Percentiles rank a stretch among this genome's conserved stretches.
phyloP scores from a whole-genome alignment of 1,140 invertebrate species.

The Ladona fulva region DNA sequence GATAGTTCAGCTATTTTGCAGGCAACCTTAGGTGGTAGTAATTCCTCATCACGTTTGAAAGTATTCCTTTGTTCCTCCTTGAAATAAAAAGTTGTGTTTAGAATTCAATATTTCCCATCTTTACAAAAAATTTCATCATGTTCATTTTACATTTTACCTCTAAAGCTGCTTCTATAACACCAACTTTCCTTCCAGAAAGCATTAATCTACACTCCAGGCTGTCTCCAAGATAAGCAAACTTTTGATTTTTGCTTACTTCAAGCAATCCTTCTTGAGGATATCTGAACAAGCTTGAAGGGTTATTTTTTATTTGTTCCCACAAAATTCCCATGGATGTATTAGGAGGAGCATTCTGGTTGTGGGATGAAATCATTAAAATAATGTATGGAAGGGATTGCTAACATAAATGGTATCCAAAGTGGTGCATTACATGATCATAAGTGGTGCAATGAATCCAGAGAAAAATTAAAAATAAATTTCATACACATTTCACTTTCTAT shows the following conservation, averaged over 20 bases:
- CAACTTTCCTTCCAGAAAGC: background rate
- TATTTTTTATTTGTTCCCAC: background rate
- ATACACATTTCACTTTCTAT: no score
- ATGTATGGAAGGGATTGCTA: no score
- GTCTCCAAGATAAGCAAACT: background rate
- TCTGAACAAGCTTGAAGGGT: background rate
- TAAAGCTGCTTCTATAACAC: background rate
- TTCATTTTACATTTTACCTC: background rate
- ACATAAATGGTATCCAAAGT: no score
- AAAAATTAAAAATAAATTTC: no score
- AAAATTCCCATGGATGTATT: background rate
- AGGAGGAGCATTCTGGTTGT: background rate
- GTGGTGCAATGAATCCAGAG: no score
- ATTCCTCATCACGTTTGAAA: background rate
- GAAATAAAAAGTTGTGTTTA: no score
- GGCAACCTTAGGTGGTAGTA: background rate
- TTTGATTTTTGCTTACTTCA: background rate
- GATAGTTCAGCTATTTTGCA: background rate
- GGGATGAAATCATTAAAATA: no score
- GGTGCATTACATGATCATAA: no score
- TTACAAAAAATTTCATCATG: background rate
- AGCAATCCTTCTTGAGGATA: background rate
- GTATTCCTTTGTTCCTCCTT: background rate
- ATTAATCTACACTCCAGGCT: background rate
- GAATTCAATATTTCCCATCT: no score